Conservation (phyloP, 1,140 invertebrate species). For the Mycetomoellerius zeteki region DNA sequence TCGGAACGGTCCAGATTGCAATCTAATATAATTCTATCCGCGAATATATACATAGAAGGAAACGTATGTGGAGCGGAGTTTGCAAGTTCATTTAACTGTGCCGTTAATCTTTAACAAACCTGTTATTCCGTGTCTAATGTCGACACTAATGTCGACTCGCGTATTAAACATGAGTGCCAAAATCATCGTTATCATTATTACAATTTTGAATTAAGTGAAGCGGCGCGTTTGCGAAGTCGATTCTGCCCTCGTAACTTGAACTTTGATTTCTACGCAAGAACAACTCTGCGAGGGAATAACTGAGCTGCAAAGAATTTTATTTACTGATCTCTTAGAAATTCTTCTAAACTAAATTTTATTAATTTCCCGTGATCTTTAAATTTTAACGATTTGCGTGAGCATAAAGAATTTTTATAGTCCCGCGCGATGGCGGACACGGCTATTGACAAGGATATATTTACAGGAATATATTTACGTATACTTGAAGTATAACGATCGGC, state of each 20-base stretch:
- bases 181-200: slow-evolving; percentile 30
- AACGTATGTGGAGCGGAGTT: not conserved
- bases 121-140: slow-evolving; percentile 6
- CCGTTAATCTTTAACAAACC: slow-evolving; percentile 29
- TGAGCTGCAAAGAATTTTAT: slow-evolving; percentile 13
- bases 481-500: slow-evolving; percentile 73
- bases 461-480: slow-evolving; percentile 56
- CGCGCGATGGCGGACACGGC: slow-evolving; percentile 21
- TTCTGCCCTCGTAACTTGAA: not conserved
- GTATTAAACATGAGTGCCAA: not conserved
- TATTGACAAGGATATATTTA: slow-evolving; percentile 60
- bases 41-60: not conserved
- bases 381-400: slow-evolving; percentile 21
- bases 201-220: not conserved
- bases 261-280: not conserved
- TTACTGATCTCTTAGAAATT: not conserved
- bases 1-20: not conserved
- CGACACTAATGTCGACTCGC: not conserved
- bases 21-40: not conserved
- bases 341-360: not conserved
- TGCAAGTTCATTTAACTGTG: slow-evolving; percentile 4
- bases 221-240: not conserved
- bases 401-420: slow-evolving; percentile 25
- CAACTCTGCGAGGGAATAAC: not conserved
- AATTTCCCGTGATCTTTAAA: slow-evolving; percentile 11